Evolutionary conservation across 2,113 vertebrate genomes (phyloP).

Genomic region (Sphyrna mokarran): DNA sequence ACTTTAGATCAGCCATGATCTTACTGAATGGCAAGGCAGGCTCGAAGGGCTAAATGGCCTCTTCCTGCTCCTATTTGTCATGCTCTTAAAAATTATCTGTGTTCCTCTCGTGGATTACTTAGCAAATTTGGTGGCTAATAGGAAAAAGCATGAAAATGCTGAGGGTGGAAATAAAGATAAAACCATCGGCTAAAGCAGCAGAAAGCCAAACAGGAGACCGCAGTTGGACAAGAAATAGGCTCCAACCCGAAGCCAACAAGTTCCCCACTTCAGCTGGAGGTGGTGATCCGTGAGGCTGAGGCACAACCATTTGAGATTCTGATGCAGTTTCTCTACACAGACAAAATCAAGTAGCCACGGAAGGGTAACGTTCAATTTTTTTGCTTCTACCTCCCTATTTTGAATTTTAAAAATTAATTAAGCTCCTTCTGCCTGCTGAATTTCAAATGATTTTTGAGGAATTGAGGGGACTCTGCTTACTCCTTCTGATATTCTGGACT

Average conservation of each 20-base stretch:
- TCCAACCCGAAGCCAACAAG: slow-evolving; percentile 53
- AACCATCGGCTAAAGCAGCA: slow-evolving; percentile 46
- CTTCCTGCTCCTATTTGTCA: too few species aligned
- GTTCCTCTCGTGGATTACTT: too few species aligned
- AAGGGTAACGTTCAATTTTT: slow-evolving; percentile 65
- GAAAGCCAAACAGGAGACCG: slow-evolving; percentile 72
- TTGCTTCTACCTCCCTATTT: neutral
- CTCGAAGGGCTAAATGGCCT: too few species aligned
- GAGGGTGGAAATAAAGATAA: too few species aligned
- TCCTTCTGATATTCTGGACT: neutral
- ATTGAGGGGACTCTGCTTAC: neutral
- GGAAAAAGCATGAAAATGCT: too few species aligned
- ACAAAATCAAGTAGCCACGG: slow-evolving; percentile 94
- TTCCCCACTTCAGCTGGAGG: slow-evolving; percentile 66
- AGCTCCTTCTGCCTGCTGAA: neutral
- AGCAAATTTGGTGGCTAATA: too few species aligned
- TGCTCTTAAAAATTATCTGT: too few species aligned
- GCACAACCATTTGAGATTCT: slow-evolving; percentile 91
- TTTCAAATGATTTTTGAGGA: neutral
- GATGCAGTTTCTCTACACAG: slow-evolving; percentile 97
- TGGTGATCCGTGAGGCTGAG: slow-evolving; percentile 87
- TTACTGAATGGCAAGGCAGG: too few species aligned
- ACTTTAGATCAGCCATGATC: too few species aligned
- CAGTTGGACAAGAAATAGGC: slow-evolving; percentile 60
- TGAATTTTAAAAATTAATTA: neutral